Evolutionary conservation across 2,888 invertebrate genomes (phyloP).

Genomic region (Argyra leucocephala): DNA sequence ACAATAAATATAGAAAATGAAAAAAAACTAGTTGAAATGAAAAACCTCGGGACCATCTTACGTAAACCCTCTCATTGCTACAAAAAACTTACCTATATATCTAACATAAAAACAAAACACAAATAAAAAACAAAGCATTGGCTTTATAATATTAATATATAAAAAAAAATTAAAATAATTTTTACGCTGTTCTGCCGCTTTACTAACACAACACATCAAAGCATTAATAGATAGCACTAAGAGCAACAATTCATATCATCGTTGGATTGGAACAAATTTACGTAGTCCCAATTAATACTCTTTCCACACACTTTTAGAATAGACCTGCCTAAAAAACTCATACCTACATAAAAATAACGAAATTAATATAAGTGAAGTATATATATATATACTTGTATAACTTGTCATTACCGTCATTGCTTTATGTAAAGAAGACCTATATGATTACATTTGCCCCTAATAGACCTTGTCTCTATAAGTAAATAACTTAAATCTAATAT

Average conservation of each 20-base stretch:
- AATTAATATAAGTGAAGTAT: too few relatives aligned
- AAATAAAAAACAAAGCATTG: too few relatives aligned
- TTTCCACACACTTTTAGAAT: neutral
- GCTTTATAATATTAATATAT: too few relatives aligned
- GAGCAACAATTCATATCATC: neutral
- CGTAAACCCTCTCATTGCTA: neutral
- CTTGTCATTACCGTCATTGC: neutral
- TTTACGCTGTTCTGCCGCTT: neutral
- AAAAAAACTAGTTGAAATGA: constrained; percentile 1
- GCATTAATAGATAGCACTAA: neutral
- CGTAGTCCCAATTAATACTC: neutral
- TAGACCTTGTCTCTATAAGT: neutral
- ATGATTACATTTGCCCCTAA: neutral
- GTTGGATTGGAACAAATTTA: neutral
- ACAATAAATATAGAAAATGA: neutral
- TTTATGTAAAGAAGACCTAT: neutral
- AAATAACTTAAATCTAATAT: neutral
- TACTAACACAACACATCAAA: neutral
- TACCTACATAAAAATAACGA: neutral
- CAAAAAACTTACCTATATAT: neutral
- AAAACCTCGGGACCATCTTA: constrained; percentile 1
- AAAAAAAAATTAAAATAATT: neutral
- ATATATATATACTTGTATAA: neutral
- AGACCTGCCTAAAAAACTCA: neutral
- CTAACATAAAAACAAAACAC: neutral